Base-by-base conservation (phyloP, 1,140 invertebrate species). In the Steinernema feltiae region DNA sequence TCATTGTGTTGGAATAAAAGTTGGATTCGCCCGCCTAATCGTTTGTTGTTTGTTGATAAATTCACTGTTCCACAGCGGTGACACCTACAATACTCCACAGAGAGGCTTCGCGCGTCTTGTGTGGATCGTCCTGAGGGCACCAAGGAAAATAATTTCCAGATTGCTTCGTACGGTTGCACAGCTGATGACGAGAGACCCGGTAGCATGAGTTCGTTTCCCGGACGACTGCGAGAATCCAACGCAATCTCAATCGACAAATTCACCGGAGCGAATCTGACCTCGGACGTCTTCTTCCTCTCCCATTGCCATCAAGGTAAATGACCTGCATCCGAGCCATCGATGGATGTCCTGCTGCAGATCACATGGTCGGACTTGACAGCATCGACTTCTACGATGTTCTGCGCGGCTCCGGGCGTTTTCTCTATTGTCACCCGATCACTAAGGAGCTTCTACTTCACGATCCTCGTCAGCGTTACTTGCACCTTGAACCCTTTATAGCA, bases 391-490 rank as follows among this genome's bases (percentile, higher is more conserved):
- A n/a, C 15, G 12, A 63, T 3, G 15, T 63, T 27, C 53, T 63
- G 53, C 12, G 53, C 2, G 24, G 24, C 12, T 12, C 24, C 53
- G 24, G 24, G 2, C 53, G 53, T 3, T n/a, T 3, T 15, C 24
- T 63, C 53, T 63, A 15, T 21, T 63, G 53, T 63, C 53, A 63
- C 24, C 53, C 53, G 53, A 63, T 63, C 53, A 63, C 53, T 3
- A 63, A 63, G 53, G 7, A 63, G 24, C 53, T 63, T 27, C 53
- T 63, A 15, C 53, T 63, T 15, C 53, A 63, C 53, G 53, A 63
- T 27, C 53, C 12, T n/a, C 53, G 53, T 12, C 53, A 21, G 12
- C 53, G 53, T 27, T 63, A 17, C 53, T 12, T 21, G 2, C 53
- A n/a, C 24, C 12, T 63, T 3, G 53, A 63, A 27, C 53, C 53